These are phyloP conservation scores for Malurus leucopterus DNA, from an alignment of 2,797 vertebrate species.

Conservation along the genomic window DNA sequence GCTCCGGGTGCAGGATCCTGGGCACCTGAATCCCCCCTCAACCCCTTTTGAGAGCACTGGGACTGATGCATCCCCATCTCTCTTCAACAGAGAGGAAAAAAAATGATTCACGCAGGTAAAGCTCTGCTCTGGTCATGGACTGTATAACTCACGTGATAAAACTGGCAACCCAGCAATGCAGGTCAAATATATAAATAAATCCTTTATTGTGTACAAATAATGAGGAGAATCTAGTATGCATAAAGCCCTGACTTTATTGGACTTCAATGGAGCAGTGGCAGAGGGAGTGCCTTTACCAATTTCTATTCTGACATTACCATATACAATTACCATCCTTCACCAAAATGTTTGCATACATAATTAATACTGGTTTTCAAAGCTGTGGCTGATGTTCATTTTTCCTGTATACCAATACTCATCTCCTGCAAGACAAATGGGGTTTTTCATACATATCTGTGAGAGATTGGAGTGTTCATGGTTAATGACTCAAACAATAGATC, in stretches of 20 bases:
- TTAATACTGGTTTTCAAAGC: not conserved
- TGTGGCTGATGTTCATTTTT: not conserved
- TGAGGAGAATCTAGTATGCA: not conserved
- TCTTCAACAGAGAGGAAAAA: not conserved
- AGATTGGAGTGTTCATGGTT: not conserved
- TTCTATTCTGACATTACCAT: not conserved
- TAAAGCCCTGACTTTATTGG: not conserved
- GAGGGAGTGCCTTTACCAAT: not conserved
- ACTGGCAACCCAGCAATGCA: accelerated
- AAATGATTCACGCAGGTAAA: not conserved
- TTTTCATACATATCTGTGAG: not conserved
- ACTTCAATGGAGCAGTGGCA: accelerated
- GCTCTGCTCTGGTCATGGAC: accelerated
- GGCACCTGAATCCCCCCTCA: accelerated
- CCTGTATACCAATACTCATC: not conserved
- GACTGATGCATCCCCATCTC: not conserved
- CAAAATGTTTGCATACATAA: not conserved
- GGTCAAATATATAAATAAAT: not conserved
- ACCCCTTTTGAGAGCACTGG: not conserved
- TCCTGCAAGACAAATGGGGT: not conserved
- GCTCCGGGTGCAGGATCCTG: not conserved
- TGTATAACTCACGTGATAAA: not conserved
- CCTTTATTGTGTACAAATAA: not conserved
- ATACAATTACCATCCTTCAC: not conserved
- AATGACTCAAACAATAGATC: not conserved